Percentiles rank a stretch among this genome's conserved stretches.
These are phyloP conservation scores for Stenopsyche tienmushanensis DNA, from an alignment of 1,140 invertebrate species.

Conservation along the genomic window DNA sequence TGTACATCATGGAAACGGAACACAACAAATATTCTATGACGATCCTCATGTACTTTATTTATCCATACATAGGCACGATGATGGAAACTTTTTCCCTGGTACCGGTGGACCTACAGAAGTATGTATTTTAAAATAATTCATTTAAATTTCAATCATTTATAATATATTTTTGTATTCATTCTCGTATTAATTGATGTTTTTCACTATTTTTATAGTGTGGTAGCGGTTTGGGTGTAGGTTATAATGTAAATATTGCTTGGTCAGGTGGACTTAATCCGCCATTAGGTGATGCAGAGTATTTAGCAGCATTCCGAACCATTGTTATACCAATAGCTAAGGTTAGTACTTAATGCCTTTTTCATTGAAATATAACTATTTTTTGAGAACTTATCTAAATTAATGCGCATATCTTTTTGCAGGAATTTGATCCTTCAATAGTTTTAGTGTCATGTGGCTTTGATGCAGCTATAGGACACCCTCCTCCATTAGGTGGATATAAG, in stretches of 20 bases:
- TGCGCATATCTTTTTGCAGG: conserved; percentile 51
- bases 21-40: conserved; percentile 97
- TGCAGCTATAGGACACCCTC: conserved; percentile 88
- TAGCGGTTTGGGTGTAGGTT: conserved; percentile 86
- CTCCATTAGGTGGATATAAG: conserved; percentile 92
- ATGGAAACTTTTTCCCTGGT: conserved; percentile 99
- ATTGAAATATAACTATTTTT: background rate
- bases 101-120: conserved; percentile 87
- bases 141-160: conserved; percentile 3
- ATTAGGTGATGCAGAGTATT: conserved; percentile 95
- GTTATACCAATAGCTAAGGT: conserved; percentile 89
- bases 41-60: conserved; percentile 94
- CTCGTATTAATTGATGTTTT: background rate
- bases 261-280: conserved; percentile 87
- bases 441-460: conserved; percentile 98
- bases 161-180: conserved; percentile 4
- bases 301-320: conserved; percentile 92
- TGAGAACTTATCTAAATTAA: background rate
- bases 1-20: conserved; percentile 99
- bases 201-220: conserved; percentile 66
- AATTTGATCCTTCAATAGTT: conserved; percentile 93
- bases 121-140: conserved; percentile 17
- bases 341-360: conserved; percentile 19
- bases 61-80: conserved; percentile 98
- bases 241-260: conserved; percentile 97